These are phyloP conservation scores for Synanthedon vespiformis DNA, from an alignment of 2,888 invertebrate genomes.

Conservation along the genomic window DNA sequence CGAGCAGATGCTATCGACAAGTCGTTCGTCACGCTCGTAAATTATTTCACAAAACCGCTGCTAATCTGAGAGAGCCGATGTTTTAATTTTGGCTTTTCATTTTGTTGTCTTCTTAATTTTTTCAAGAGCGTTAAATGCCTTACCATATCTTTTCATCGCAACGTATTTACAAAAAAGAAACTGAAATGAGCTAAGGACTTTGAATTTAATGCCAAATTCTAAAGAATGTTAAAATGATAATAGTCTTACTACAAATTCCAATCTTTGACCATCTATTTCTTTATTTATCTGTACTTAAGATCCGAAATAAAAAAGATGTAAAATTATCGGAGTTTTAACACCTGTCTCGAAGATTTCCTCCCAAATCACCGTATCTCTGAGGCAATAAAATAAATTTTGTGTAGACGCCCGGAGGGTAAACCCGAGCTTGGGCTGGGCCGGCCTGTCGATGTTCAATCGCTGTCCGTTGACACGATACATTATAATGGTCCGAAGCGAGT, in stretches of 20 bases:
- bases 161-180: constrained; percentile 36
- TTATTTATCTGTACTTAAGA: constrained; percentile 45
- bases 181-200: constrained; percentile 13
- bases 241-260: constrained; percentile 43
- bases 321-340: constrained; percentile 68
- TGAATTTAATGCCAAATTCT: constrained; percentile 38
- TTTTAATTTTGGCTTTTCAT: constrained; percentile 61
- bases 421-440: constrained; percentile 34
- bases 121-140: constrained; percentile 45
- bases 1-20: constrained; percentile 65
- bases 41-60: constrained; percentile 66
- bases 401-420: constrained; percentile 66
- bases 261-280: constrained; percentile 56
- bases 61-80: constrained; percentile 60
- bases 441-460: constrained; percentile 66
- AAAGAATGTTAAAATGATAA: constrained; percentile 43
- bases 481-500: constrained; percentile 59
- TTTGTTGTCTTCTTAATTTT: constrained; percentile 40
- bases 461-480: constrained; percentile 69
- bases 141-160: constrained; percentile 40
- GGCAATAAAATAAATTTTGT: constrained; percentile 69
- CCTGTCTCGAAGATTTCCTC: constrained; percentile 66
- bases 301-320: constrained; percentile 47
- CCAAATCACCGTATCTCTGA: constrained; percentile 65
- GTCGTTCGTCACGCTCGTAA: constrained; percentile 68